A percentile compares a stretch with the other conserved stretches of the same genome.
Evolutionary conservation across 2,797 vertebrate genomes (phyloP).

Genomic region (Danio choprae): DNA sequence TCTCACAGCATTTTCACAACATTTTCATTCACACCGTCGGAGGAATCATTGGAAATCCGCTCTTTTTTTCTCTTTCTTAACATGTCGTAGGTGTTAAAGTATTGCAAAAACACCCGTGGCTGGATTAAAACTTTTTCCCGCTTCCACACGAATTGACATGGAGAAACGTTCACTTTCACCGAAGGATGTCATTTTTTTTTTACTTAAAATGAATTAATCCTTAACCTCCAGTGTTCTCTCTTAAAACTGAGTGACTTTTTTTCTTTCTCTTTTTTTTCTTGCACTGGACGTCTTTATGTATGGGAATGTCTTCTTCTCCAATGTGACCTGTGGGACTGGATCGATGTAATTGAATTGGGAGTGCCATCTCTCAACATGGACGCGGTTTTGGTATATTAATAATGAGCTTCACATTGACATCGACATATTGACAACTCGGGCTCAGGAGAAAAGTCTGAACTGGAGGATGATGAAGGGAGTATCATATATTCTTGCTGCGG

Average conservation of each 20-base stretch:
- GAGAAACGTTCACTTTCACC: not conserved
- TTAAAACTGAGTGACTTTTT: not conserved
- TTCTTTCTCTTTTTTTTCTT: no score
- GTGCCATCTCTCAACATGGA: not conserved
- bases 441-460: constrained; percentile 24
- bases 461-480: constrained; percentile 55
- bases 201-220: not conserved
- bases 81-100: not conserved
- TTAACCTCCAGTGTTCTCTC: not conserved
- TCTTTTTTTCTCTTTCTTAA: not conserved
- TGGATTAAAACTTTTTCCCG: not conserved
- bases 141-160: not conserved
- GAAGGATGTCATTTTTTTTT: not conserved
- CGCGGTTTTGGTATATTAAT: constrained; percentile 1
- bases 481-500: constrained; percentile 41
- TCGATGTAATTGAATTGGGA: not conserved
- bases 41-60: not conserved
- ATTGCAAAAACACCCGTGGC: not conserved
- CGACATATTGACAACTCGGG: constrained; percentile 4
- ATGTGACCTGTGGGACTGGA: not conserved
- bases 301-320: constrained; percentile 9
- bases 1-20: not conserved
- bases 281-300: not conserved
- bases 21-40: not conserved
- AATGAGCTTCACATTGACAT: constrained; percentile 27